These are phyloP conservation scores for Capitulum mitella DNA, from an alignment of 2,888 invertebrate genomes.

Conservation along the genomic window DNA sequence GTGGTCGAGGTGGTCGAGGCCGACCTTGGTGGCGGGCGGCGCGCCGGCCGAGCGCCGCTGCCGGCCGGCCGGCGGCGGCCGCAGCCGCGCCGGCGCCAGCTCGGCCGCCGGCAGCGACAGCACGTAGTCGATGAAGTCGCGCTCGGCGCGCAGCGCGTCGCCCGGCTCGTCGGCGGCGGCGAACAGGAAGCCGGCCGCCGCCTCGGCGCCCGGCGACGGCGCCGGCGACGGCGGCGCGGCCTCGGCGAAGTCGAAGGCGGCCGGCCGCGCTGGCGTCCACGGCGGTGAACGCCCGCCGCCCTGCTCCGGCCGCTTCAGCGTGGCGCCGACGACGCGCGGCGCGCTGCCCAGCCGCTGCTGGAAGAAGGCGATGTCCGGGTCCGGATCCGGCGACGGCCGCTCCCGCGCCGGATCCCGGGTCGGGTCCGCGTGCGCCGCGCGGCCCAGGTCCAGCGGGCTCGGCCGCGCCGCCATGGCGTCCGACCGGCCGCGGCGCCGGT, in stretches of 20 bases:
- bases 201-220: constrained; percentile 32
- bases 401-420: background rate
- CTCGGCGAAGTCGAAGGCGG: constrained; percentile 25
- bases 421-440: background rate
- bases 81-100: constrained; percentile 26
- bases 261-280: background rate
- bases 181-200: constrained; percentile 31
- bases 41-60: constrained; percentile 25
- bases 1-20: constrained; percentile 69
- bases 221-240: constrained; percentile 33
- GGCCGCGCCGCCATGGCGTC: background rate
- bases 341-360: background rate
- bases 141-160: constrained; percentile 40
- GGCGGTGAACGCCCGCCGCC: constrained; percentile 2
- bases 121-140: constrained; percentile 48
- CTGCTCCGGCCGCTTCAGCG: background rate
- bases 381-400: background rate
- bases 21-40: constrained; percentile 35
- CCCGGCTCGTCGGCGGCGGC: constrained; percentile 28
- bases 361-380: constrained; percentile 9
- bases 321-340: background rate
- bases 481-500: background rate
- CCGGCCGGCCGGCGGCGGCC: constrained; percentile 27
- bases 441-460: background rate
- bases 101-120: constrained; percentile 42